These are phyloP conservation scores for Anser brachyrhynchus DNA, from an alignment of 2,113 vertebrate species.

Conservation along the genomic window DNA sequence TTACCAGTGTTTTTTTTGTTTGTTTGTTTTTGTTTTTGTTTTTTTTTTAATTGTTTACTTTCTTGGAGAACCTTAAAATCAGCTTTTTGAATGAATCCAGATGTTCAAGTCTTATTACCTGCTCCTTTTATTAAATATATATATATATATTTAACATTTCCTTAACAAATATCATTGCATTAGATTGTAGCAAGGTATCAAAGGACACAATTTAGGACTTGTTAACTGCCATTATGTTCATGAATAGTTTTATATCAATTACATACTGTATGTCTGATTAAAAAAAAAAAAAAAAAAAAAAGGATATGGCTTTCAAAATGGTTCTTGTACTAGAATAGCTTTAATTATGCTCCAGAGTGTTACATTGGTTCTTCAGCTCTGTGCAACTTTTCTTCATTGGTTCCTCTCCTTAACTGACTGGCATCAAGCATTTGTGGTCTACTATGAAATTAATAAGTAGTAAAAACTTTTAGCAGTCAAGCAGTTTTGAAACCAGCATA, in stretches of 20 bases:
- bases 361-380: not conserved
- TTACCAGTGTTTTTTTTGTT: not conserved
- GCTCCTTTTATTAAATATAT: not conserved
- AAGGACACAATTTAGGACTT: not conserved
- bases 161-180: not conserved
- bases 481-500: not conserved
- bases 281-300: not conserved
- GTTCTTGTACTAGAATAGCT: not conserved
- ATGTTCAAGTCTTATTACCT: not conserved
- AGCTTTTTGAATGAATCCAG: not conserved
- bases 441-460: not conserved
- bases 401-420: not conserved
- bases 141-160: not conserved
- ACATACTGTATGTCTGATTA: not conserved
- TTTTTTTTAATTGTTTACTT: not conserved
- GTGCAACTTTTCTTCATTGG: not conserved
- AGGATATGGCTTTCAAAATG: not conserved
- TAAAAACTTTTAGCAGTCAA: not conserved
- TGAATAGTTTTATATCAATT: not conserved
- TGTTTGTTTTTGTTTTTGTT: not conserved
- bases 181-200: not conserved
- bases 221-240: not conserved
- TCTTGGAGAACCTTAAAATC: not conserved
- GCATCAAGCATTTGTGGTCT: not conserved
- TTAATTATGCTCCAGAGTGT: not conserved